These are phyloP conservation scores for Leguminivora glycinivorella DNA, from an alignment of 1,140 invertebrate genomes.

Conservation along the genomic window DNA sequence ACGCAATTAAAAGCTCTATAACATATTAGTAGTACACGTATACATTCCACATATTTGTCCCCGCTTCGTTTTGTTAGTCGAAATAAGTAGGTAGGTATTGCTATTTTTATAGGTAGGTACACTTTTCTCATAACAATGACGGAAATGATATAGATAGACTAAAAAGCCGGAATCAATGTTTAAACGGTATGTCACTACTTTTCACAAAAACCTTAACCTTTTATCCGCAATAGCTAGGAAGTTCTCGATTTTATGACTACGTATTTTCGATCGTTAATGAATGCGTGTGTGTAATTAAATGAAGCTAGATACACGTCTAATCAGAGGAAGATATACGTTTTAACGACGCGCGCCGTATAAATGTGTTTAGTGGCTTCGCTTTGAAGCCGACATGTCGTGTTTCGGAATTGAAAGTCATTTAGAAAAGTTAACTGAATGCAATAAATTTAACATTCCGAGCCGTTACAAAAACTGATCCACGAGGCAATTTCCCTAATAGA, in stretches of 20 bases:
- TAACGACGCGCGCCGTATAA: slow-evolving; percentile 29
- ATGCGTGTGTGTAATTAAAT: slow-evolving; percentile 30
- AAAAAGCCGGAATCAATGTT: not conserved
- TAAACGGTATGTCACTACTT: not conserved
- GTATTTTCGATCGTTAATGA: slow-evolving; percentile 36
- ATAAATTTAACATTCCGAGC: slow-evolving; percentile 67
- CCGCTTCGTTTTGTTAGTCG: not conserved
- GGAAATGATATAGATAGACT: not conserved
- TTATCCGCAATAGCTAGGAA: slow-evolving; percentile 33
- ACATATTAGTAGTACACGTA: not conserved
- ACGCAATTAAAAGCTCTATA: slow-evolving; percentile 18
- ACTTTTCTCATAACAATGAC: not conserved
- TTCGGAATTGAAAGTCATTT: slow-evolving; percentile 63
- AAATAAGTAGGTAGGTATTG: not conserved
- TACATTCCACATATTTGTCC: not conserved
- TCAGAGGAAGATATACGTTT: slow-evolving; percentile 33
- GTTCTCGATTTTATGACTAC: slow-evolving; percentile 36
- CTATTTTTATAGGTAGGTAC: not conserved
- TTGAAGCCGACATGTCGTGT: slow-evolving; percentile 41
- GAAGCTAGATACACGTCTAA: slow-evolving; percentile 30
- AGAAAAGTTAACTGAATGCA: slow-evolving; percentile 56
- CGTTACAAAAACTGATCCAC: slow-evolving; percentile 54
- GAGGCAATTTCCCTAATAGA: slow-evolving; percentile 20
- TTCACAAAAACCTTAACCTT: not conserved
- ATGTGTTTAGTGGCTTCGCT: slow-evolving; percentile 38